Conservation (phyloP, 2,888 invertebrate genomes). For the Drosophila neonasuta region DNA sequence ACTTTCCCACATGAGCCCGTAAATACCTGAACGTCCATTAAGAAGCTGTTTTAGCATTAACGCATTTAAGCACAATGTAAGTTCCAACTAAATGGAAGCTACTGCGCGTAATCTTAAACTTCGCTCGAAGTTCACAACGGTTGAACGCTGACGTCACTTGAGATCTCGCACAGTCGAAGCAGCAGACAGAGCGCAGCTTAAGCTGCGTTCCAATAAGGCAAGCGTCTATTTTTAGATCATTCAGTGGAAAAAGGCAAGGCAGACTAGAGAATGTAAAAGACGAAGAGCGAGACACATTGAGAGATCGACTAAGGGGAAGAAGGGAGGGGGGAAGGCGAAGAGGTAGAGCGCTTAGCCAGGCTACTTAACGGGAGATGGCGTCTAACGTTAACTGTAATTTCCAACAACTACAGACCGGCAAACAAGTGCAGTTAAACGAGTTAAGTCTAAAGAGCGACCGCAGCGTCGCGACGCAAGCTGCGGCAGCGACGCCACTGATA, state of each 20-base stretch:
- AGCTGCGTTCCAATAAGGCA: slow-evolving; percentile 49
- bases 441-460: slow-evolving; percentile 36
- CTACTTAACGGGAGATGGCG: slow-evolving; percentile 58
- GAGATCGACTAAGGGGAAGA: not conserved
- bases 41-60: not conserved
- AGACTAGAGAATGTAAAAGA: slow-evolving; percentile 21
- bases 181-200: slow-evolving; percentile 10
- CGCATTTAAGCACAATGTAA: slow-evolving; percentile 2
- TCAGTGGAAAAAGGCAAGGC: slow-evolving; percentile 40
- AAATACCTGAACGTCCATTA: not conserved
- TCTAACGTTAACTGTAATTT: slow-evolving; percentile 74
- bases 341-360: slow-evolving; percentile 38
- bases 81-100: slow-evolving; percentile 13
- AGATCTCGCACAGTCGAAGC: slow-evolving; percentile 19
- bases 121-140: slow-evolving; percentile 12
- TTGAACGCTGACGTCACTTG: slow-evolving; percentile 48
- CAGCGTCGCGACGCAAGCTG: not conserved
- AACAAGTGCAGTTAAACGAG: slow-evolving; percentile 75
- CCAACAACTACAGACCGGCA: slow-evolving; percentile 34
- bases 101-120: slow-evolving; percentile 2
- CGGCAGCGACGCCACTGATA: not conserved
- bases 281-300: not conserved
- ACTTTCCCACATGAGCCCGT: not conserved
- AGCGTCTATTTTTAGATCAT: slow-evolving; percentile 54
- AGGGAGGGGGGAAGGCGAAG: not conserved